Base-by-base conservation (phyloP, 2,113 vertebrate genomes). In the Ariopsis seemanni region DNA sequence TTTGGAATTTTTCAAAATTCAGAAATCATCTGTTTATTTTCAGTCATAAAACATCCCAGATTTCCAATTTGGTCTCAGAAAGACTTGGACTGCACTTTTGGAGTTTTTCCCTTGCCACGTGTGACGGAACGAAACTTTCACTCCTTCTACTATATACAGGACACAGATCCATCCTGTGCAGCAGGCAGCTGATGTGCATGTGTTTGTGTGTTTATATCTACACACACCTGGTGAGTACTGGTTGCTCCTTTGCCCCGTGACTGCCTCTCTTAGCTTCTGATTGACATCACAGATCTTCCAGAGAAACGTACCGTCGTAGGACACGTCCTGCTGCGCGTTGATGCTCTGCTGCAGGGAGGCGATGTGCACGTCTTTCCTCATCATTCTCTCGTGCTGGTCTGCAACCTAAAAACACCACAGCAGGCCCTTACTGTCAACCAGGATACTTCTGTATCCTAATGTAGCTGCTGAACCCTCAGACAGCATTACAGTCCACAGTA, bases 241-340 rank as follows among this genome's bases (percentile, higher is more conserved):
- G 87, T 94, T 96, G 89, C 92, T 85, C 4, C 91, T 91, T 81
- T 93, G 94, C 87, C 97, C 96, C 0, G 92, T 92, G 78, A 94
- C 93, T 0, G 96, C 96, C 67, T 97, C 96, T 0, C 94, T 95
- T 25, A 95, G 92, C 85, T 95, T 95, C 90, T 93, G 93, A 85
- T 90, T 93, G 1, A 97, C 91, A 0, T 96, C 95, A 1, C 94
- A 94, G 88, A 97, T 95, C 85, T 96, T 97, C 97, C 96, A 97
- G 12, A 97, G 91, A 82, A 97, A 96, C 79, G 95, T 92, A 0
- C 97, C 97, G 0, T 97, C 95, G 0, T 96, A 96, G 60, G 96
- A 95, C 7, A 95, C 92, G 82, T 96, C 95, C 90, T 96, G 94
- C 0, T 95, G 93, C 62, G 93, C 91, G n/a, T 88, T 87, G 69